phyloP scores from a whole-genome alignment of 2,888 invertebrate genomes.

The Callinectes sapidus region DNA sequence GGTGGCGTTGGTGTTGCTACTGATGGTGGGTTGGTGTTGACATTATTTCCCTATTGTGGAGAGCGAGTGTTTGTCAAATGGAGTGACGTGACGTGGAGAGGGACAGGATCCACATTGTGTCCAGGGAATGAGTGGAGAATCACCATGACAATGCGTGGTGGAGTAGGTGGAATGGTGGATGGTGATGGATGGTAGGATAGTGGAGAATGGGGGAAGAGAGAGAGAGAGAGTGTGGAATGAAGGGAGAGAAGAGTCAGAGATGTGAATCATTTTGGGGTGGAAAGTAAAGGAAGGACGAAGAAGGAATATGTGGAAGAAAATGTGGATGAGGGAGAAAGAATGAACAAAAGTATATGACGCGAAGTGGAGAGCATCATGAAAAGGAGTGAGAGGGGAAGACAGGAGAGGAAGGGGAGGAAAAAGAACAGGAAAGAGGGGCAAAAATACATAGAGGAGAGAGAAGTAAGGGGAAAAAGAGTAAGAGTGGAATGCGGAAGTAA shows the following conservation, averaged over 20 bases:
- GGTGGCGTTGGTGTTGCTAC: neutral
- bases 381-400: neutral
- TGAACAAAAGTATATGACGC: neutral
- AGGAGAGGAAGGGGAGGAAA: neutral
- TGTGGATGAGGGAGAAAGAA: neutral
- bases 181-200: neutral
- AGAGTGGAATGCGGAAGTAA: neutral
- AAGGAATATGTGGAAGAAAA: neutral
- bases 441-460: neutral
- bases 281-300: neutral
- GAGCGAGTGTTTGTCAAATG: neutral
- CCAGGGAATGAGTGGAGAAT: neutral
- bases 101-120: conserved; percentile 22
- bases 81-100: neutral
- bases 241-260: neutral
- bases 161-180: neutral
- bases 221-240: neutral
- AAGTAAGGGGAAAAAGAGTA: neutral
- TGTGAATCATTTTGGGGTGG: neutral
- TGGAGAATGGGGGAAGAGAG: neutral
- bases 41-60: neutral
- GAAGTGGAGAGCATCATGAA: neutral
- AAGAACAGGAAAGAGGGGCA: neutral
- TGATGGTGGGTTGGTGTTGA: neutral
- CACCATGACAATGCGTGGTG: neutral